These are phyloP conservation scores for Oligia latruncula DNA, from an alignment of 2,888 invertebrate genomes.

Conservation along the genomic window DNA sequence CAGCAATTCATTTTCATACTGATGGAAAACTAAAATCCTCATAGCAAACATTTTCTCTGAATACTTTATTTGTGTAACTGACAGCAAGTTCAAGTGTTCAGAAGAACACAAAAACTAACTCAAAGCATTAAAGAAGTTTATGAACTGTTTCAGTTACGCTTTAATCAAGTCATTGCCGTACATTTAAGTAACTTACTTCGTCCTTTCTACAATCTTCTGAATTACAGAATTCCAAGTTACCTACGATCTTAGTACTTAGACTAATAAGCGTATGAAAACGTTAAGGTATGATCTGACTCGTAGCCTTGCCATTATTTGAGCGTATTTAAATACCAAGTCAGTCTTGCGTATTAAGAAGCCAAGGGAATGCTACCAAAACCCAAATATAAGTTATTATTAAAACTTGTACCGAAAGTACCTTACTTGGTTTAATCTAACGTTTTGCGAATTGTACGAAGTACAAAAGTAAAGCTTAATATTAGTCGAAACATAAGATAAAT, in stretches of 20 bases:
- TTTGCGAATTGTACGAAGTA: conserved; percentile 11
- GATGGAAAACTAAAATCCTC: not conserved
- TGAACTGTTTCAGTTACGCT: conserved; percentile 5
- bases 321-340: not conserved
- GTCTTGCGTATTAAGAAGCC: not conserved
- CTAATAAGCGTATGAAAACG: conserved; percentile 8
- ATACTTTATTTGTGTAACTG: not conserved
- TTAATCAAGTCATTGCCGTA: conserved; percentile 37
- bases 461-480: conserved; percentile 15
- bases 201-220: conserved; percentile 2
- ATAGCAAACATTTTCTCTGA: not conserved
- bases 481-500: conserved; percentile 26
- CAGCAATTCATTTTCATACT: not conserved
- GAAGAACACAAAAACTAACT: conserved; percentile 1
- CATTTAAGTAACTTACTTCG: not conserved
- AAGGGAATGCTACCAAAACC: not conserved
- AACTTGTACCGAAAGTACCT: not conserved
- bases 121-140: conserved; percentile 14
- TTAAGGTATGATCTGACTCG: not conserved
- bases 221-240: not conserved
- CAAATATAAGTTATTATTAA: conserved; percentile 6
- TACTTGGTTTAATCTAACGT: conserved; percentile 7
- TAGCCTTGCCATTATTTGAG: not conserved
- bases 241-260: not conserved
- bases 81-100: not conserved